A percentile compares a stretch with the other conserved stretches of the same genome.
Conservation (phyloP, 2,113 vertebrate genomes). For the Sceloporus tristichus region DNA sequence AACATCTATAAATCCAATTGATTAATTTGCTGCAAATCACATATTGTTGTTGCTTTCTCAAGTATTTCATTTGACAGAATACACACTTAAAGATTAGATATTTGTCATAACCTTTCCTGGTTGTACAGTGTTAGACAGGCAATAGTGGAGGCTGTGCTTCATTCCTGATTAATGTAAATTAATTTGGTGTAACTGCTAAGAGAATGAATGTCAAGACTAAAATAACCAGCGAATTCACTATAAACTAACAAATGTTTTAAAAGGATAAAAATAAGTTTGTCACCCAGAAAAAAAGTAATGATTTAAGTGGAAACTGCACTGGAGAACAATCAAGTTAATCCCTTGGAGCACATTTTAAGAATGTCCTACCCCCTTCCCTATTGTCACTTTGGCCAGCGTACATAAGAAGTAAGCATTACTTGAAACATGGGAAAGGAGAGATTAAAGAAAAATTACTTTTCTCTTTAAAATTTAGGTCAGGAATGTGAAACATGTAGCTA, state of each 20-base stretch:
- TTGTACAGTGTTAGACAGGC: constrained; percentile 48
- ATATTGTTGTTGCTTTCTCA: constrained; percentile 36
- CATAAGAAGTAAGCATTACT: background rate
- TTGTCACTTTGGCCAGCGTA: background rate
- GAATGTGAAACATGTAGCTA: background rate
- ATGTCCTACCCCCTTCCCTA: background rate
- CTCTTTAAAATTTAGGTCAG: background rate
- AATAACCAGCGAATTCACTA: constrained; percentile 5
- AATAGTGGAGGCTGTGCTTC: constrained; percentile 16
- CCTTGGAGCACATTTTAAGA: constrained; percentile 9
- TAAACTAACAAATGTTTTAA: constrained; percentile 46
- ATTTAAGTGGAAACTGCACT: background rate
- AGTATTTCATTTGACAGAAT: constrained; percentile 46
- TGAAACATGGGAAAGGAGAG: background rate
- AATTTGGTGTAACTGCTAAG: constrained; percentile 37
- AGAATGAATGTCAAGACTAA: constrained; percentile 43
- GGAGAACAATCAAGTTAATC: background rate
- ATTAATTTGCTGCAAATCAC: constrained; percentile 64
- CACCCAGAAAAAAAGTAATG: background rate
- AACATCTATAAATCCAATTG: constrained; percentile 52
- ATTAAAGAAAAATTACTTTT: background rate
- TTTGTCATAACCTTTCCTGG: constrained; percentile 56
- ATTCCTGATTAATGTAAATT: constrained; percentile 29
- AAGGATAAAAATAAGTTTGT: constrained; percentile 23
- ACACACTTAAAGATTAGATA: constrained; percentile 42